A percentile compares a stretch with the other conserved stretches of the same genome.
Conservation (phyloP, 2,888 invertebrate genomes). For the Timema cristinae region DNA sequence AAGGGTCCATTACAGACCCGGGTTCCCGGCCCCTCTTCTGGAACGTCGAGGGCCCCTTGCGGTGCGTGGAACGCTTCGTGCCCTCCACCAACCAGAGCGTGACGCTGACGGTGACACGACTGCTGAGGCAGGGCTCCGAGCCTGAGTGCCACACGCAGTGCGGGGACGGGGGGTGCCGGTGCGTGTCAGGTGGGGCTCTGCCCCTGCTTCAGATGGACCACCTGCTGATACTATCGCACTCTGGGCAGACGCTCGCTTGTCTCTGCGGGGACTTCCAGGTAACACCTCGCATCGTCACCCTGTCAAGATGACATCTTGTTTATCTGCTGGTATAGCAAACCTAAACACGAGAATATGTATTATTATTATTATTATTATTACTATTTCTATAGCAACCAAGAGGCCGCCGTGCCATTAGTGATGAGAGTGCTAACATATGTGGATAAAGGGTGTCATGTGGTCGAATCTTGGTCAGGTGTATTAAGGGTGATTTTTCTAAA, state of each 20-base stretch:
- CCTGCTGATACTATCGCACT: slow-evolving; percentile 57
- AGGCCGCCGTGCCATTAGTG: no score
- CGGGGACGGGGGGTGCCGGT: slow-evolving; percentile 69
- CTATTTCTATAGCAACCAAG: no score
- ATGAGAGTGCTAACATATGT: no score
- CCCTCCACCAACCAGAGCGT: slow-evolving; percentile 70
- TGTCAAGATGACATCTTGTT: not conserved
- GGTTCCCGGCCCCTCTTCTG: slow-evolving; percentile 64
- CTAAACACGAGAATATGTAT: no score
- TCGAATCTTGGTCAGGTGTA: no score
- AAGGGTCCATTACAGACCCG: slow-evolving; percentile 55
- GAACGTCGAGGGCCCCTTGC: slow-evolving; percentile 63
- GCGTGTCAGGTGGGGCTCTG: slow-evolving; percentile 51
- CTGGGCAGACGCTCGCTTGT: slow-evolving; percentile 63
- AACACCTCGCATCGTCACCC: not conserved
- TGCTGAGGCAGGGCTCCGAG: slow-evolving; percentile 49
- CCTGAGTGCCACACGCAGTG: slow-evolving; percentile 59
- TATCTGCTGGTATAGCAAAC: no score
- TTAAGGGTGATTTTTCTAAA: no score
- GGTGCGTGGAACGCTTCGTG: slow-evolving; percentile 66
- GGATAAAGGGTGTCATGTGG: no score
- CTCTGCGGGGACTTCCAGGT: slow-evolving; percentile 68
- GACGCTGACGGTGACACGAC: slow-evolving; percentile 50
- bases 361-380: no score
- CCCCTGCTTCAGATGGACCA: slow-evolving; percentile 62